Evolutionary conservation across 2,113 vertebrate species (phyloP), one percentile per base, ranked within the genome.

Genomic region (Tapirus terrestris): DNA sequence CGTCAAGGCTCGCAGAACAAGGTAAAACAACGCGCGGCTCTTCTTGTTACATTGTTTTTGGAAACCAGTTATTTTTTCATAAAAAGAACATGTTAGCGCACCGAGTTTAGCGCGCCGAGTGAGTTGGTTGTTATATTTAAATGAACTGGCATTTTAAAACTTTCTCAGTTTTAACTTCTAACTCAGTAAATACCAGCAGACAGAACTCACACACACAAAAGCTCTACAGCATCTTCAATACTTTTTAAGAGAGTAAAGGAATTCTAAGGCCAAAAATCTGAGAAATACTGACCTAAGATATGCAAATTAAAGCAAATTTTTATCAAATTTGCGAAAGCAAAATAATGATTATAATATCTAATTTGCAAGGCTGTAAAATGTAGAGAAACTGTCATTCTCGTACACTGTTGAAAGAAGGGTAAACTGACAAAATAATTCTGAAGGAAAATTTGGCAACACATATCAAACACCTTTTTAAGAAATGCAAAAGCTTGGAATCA

Each of bases 401-500:
- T 23, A 88, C 6, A 75, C 6, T 93, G 29, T 65, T 61, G n/a
- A 68, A 73, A 94, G 77, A 85, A 89, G 60, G 33, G 5, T 75
- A 94, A 89, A 79, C 1, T 68, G 72, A 85, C 58, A 92, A 80
- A 96, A 68, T n/a, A 92, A 89, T 80, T 87, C 75, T 96, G 25
- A 92, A 81, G 58, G 29, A 87, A 90, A 95, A 75, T 56, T 80
- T 80, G 43, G 53, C 33, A 94, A 82, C 61, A 89, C 8, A n/a
- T 63, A 89, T 53, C 60, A 92, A 75, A 87, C 83, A 60, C 23
- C 67, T 93, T 83, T 76, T 53, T 33, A 16, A 75, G 67, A 96
- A 81, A 43, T 25, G 17, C 16, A 53, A 91, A 81, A 56, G 68
- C 61, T 68, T 91, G 10, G 36, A 92, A 96, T 36, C 36, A 12